These are phyloP conservation scores for Chymomyza costata DNA, from an alignment of 1,140 invertebrate species.

Conservation along the genomic window DNA sequence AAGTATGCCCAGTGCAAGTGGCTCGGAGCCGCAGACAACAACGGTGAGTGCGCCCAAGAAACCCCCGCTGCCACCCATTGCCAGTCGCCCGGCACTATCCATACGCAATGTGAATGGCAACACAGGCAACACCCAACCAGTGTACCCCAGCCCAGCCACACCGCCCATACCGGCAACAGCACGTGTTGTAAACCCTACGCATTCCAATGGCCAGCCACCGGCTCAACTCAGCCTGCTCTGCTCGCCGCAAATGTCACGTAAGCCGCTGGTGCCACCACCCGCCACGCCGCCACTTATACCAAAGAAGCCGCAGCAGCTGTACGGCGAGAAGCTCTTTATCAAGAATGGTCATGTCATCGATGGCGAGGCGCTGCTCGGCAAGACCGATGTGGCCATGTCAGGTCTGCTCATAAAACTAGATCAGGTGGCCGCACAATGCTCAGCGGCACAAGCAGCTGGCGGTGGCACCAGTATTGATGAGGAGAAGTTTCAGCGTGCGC, in stretches of 20 bases:
- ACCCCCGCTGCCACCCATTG: conserved; percentile 83
- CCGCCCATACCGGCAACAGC: conserved; percentile 66
- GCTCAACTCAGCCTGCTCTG: conserved; percentile 58
- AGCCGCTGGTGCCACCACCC: neutral
- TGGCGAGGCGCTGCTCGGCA: conserved; percentile 79
- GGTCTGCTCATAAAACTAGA: conserved; percentile 81
- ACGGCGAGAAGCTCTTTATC: conserved; percentile 67
- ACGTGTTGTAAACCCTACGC: conserved; percentile 42
- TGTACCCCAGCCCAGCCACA: conserved; percentile 48
- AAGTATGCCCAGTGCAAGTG: conserved; percentile 4
- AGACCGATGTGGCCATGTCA: conserved; percentile 81
- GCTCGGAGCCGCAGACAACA: conserved; percentile 2
- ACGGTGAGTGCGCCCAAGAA: conserved; percentile 79
- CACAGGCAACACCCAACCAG: conserved; percentile 44
- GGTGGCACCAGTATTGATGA: conserved; percentile 83
- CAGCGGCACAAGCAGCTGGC: conserved; percentile 81
- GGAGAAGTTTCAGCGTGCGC: conserved; percentile 83
- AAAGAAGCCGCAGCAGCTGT: conserved; percentile 67
- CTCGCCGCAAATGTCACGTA: conserved; percentile 77
- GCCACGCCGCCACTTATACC: conserved; percentile 33
- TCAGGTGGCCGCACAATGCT: conserved; percentile 82
- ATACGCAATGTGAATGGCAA: conserved; percentile 63
- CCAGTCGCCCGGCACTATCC: conserved; percentile 77
- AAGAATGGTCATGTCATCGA: conserved; percentile 78
- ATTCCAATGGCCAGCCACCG: conserved; percentile 44